Conservation (phyloP, 53 echinoderm and acorn worm species). For the Luidia sarsii region DNA sequence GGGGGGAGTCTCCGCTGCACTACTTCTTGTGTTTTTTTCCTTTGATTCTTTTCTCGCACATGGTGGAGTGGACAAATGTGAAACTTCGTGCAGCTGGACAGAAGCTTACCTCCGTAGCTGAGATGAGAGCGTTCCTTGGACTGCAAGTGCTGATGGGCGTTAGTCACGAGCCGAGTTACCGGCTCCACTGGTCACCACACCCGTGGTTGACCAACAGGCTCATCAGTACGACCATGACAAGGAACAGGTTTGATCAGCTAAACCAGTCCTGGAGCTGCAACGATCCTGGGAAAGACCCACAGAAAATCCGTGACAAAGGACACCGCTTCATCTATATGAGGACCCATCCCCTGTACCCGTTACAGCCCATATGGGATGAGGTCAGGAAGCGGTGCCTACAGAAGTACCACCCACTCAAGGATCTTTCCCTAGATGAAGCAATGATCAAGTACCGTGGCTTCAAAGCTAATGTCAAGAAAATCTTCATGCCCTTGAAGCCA, state of each 20-base stretch:
- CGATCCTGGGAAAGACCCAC: not conserved
- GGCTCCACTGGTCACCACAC: conserved; percentile 1
- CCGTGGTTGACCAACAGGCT: not conserved
- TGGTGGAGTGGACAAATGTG: no score
- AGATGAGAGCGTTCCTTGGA: no score
- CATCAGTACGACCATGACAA: not conserved
- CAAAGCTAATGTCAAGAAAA: conserved; percentile 18
- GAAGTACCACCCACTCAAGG: not conserved
- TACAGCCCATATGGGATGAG: conserved; percentile 9
- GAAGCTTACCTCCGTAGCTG: no score
- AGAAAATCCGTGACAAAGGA: conserved; percentile 3
- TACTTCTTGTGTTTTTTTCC: conserved; percentile 14
- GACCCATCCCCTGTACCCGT: not conserved
- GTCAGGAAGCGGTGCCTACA: not conserved
- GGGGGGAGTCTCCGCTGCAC: not conserved
- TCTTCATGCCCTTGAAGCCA: conserved; percentile 45
- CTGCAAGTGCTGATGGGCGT: conserved; percentile 1
- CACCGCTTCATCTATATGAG: not conserved
- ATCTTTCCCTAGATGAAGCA: not conserved
- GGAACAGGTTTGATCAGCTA: not conserved
- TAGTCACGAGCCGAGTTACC: not conserved
- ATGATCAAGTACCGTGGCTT: conserved; percentile 25
- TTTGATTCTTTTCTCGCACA: no score
- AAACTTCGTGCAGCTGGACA: not conserved
- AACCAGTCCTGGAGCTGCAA: not conserved